Percentiles rank a stretch among this genome's conserved stretches.
Conservation (phyloP, 2,113 vertebrate species). For the Chascanopsetta lugubris region DNA sequence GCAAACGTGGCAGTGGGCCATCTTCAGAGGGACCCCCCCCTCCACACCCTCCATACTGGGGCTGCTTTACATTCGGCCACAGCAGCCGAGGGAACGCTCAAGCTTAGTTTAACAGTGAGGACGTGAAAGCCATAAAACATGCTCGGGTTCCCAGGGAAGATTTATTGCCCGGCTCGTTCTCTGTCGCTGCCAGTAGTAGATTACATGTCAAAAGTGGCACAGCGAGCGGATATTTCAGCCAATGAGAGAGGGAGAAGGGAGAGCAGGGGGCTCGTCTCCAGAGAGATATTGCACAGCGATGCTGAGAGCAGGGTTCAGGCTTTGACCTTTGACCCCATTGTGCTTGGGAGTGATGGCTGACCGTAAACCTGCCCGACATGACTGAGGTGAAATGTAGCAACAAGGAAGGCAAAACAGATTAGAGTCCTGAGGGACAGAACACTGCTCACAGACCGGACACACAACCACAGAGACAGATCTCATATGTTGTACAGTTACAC, state of each 20-base stretch:
- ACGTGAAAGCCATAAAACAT: slow-evolving; percentile 67
- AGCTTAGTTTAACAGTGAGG: slow-evolving; percentile 57
- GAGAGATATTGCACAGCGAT: slow-evolving; percentile 51
- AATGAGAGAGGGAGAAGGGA: slow-evolving; percentile 48
- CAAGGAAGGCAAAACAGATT: slow-evolving; percentile 55
- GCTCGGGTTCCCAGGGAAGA: slow-evolving; percentile 38
- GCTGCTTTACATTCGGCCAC: slow-evolving; percentile 53
- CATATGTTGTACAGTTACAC: slow-evolving; percentile 15
- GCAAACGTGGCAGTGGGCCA: slow-evolving; percentile 22
- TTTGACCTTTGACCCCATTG: slow-evolving; percentile 72
- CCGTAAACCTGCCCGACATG: slow-evolving; percentile 71
- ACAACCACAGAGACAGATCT: slow-evolving; percentile 32
- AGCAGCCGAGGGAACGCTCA: slow-evolving; percentile 49
- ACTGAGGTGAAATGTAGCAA: slow-evolving; percentile 63
- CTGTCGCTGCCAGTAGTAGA: slow-evolving; percentile 60
- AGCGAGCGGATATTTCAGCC: slow-evolving; percentile 73
- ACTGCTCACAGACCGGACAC: neutral
- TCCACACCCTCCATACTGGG: slow-evolving; percentile 1
- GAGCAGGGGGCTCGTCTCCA: slow-evolving; percentile 21
- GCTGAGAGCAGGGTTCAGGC: slow-evolving; percentile 23
- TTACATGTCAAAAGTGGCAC: slow-evolving; percentile 74
- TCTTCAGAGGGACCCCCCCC: slow-evolving; percentile 26
- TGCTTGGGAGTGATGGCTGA: slow-evolving; percentile 72
- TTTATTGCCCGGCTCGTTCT: slow-evolving; percentile 57
- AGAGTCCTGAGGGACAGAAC: slow-evolving; percentile 45